Evolutionary conservation across 2,888 invertebrate genomes (phyloP), one percentile per base, ranked within the genome.

Genomic region (Sthenelais limicola): DNA sequence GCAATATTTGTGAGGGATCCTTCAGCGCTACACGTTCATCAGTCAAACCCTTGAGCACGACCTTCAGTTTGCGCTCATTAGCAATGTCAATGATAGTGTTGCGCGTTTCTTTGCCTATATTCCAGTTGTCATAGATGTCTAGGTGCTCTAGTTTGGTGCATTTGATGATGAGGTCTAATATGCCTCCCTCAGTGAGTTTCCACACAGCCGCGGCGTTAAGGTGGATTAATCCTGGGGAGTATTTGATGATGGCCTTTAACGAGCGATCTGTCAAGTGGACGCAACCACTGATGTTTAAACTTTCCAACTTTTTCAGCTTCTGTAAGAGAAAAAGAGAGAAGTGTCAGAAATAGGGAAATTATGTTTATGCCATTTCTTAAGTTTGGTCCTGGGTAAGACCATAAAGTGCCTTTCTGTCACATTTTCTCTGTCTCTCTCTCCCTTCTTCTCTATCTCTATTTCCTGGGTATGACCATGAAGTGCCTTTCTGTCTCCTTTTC

Each of bases 241-340:
- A 74, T 76, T 79, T 82, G 43, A 68, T 62, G 48, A 85, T 69
- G 4, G 80, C 75, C 4, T 72, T 68, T 15, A 84, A 49, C 3
- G 81, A 74, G 33, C 79, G 77, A 71, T 83, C 82, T 18, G 83
- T 85, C 30, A 86, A 43, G 75, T 85, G 83, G 62, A 78, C 78
- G 76, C 85, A 85, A 0, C 79, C 78, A 28, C 81, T 76, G 35
- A 86, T 67, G 73, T 80, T 83, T 18, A 86, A 73, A 1, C 79
- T 79, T 72, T 82, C 80, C 51, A 85, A 74, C 0, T 77, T 32
- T 4, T 80, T 77, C 18, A 84, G 71, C 76, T 83, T 84, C 85
- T 85, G 83, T 33, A 82, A 78, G 43, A 21, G 43, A 30, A 62
- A 69, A n/a, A 67, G n/a, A 47, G 49, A 21, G 21, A 21, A n/a